These are phyloP conservation scores for Nothobranchius kuhntae DNA, from an alignment of 2,113 vertebrate species.

Conservation along the genomic window DNA sequence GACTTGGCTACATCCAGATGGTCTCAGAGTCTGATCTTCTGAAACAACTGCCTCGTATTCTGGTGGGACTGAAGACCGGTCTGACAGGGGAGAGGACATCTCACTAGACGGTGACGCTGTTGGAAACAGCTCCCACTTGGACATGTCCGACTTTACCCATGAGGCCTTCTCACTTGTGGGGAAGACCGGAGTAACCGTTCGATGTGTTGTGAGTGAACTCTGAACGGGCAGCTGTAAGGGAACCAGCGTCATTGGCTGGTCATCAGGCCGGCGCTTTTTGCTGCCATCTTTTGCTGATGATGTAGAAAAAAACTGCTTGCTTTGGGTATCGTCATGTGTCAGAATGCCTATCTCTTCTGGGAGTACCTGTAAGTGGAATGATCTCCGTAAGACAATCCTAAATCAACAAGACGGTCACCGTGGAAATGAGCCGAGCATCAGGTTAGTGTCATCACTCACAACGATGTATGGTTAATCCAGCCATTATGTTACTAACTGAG, in stretches of 20 bases:
- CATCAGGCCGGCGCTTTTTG: conserved; percentile 11
- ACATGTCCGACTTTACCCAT: not conserved
- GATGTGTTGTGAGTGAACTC: conserved; percentile 57
- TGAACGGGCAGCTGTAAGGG: conserved; percentile 49
- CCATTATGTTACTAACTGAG: not conserved
- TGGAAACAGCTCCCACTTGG: not conserved
- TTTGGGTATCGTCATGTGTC: conserved; percentile 9
- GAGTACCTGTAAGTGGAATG: conserved; percentile 68
- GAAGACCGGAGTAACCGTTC: conserved; percentile 66
- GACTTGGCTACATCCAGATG: conserved; percentile 30
- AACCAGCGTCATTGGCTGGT: conserved; percentile 5
- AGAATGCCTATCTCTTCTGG: conserved; percentile 41
- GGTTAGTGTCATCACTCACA: conserved; percentile 13
- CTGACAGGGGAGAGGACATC: conserved; percentile 46
- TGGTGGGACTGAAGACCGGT: conserved; percentile 45
- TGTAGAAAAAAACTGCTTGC: conserved; percentile 7
- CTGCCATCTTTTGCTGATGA: not conserved
- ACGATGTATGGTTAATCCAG: not conserved
- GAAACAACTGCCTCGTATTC: conserved; percentile 57
- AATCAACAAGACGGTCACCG: not conserved
- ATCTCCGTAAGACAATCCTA: conserved; percentile 29
- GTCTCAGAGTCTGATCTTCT: conserved; percentile 42
- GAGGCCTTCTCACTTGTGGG: conserved; percentile 8
- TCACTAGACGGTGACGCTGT: conserved; percentile 26
- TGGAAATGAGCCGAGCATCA: not conserved